Evolutionary conservation across 2,113 vertebrate species (phyloP).

Genomic region (Xenotilapia leptura): DNA sequence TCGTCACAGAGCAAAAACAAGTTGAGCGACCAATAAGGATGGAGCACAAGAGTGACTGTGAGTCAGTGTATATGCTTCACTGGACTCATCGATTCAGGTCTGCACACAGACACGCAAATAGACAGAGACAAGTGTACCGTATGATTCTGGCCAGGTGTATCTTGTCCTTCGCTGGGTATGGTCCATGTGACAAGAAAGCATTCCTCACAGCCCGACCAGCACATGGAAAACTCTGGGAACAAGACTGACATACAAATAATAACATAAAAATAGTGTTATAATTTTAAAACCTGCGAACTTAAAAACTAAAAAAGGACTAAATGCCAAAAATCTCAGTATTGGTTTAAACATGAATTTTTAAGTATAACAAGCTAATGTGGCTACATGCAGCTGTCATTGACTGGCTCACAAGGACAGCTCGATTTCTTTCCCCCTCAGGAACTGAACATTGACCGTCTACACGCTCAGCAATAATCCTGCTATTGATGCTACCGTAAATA

Average conservation of each 20-base stretch:
- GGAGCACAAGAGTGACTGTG: background rate
- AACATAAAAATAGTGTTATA: background rate
- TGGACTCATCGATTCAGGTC: constrained; percentile 16
- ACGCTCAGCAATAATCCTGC: background rate
- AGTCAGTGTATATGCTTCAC: constrained; percentile 15
- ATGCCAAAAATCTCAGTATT: background rate
- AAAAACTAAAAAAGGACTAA: background rate
- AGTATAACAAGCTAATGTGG: background rate
- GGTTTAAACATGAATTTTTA: background rate
- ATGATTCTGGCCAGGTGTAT: constrained; percentile 89
- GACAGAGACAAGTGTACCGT: constrained; percentile 55
- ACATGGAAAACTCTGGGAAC: constrained; percentile 90
- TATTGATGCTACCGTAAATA: constrained; percentile 7
- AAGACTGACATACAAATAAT: constrained; percentile 72
- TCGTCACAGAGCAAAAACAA: background rate
- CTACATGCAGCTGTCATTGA: constrained; percentile 8
- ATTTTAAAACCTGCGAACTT: background rate
- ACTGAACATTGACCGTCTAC: constrained; percentile 20
- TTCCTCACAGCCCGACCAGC: constrained; percentile 90
- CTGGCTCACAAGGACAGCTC: constrained; percentile 21
- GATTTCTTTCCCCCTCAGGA: constrained; percentile 21
- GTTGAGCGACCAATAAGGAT: constrained; percentile 2
- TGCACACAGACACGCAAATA: background rate
- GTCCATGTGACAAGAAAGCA: constrained; percentile 86
- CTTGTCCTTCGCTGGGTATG: constrained; percentile 93